Evolutionary conservation across 2,113 vertebrate species (phyloP).

Genomic region (Polyodon spathula): DNA sequence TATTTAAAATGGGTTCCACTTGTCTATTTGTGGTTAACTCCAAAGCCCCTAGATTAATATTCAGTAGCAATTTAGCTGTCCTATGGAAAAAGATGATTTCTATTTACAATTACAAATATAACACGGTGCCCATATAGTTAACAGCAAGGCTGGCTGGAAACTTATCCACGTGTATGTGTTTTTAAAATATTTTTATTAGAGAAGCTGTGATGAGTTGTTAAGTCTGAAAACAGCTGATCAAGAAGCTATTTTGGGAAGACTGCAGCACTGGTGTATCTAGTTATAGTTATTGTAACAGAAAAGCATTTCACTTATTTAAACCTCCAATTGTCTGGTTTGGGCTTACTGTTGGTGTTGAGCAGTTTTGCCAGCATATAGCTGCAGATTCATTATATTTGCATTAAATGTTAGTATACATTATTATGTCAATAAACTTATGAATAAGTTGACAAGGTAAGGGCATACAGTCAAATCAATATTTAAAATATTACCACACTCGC

Average conservation of each 20-base stretch:
- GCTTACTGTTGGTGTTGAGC: background rate
- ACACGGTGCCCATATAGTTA: too few species aligned
- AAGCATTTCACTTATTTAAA: constrained; percentile 28
- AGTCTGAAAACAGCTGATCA: constrained; percentile 55
- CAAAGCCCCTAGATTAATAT: too few species aligned
- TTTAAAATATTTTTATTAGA: constrained; percentile 34
- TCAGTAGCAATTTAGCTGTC: too few species aligned
- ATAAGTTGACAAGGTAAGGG: too few species aligned
- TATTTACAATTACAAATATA: too few species aligned
- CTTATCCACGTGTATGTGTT: constrained; percentile 18
- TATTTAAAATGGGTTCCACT: too few species aligned
- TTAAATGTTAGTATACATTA: too few species aligned
- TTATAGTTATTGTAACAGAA: constrained; percentile 41
- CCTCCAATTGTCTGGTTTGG: constrained; percentile 15
- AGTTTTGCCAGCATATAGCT: background rate
- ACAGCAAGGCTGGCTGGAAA: constrained; percentile 10
- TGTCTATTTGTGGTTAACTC: too few species aligned
- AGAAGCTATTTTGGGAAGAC: constrained; percentile 49
- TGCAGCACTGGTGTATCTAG: constrained; percentile 30
- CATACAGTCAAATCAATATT: too few species aligned
- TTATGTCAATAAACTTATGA: too few species aligned
- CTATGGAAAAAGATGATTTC: too few species aligned
- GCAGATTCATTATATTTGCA: background rate
- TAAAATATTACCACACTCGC: too few species aligned
- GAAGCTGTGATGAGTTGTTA: constrained; percentile 47